Base-by-base conservation (phyloP, 2,888 invertebrate species). In the Hemithea aestivaria region DNA sequence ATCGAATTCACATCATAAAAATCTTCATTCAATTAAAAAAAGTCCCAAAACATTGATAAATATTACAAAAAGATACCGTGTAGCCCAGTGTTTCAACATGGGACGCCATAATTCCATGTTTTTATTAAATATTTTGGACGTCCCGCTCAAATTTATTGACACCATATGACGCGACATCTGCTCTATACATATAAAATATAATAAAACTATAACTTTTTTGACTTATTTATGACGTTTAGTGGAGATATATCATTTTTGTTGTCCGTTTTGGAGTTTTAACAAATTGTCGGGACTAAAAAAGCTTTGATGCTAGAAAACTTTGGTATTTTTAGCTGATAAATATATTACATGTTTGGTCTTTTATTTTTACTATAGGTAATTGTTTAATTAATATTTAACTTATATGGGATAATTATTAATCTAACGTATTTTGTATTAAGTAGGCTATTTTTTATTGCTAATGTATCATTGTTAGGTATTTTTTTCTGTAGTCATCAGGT, bases 111-210 rank as follows among this genome's bases (percentile, higher is more conserved):
- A 53, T 42, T 53, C 49, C 48, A 48, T 48, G 48, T 56, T 58
- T 54, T 54, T 61, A 54, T 54, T 41, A 53, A 61, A 60, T 55
- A 64, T 55, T 62, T 61, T 57, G 45, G 56, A 52, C 51, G 58
- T 52, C 48, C 42, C 59, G 45, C 51, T 54, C 38, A 48, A 63
- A 67, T 64, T 62, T 64, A 63, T 66, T 40, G 64, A 54, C 50
- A 54, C 62, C 68, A 69, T 67, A 53, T 69, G 68, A 66, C 62
- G 60, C 61, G 64, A 61, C 68, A 69, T 64, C 65, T 69, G 67
- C 55, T 61, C 49, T 55, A 54, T 57, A 54, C 41, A 21, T 35
- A 41, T 42, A 30, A 20, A n/a, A 42, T 42, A 45, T 50, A 47
- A 52, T 51, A 49, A 50, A 53, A 53, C 63, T 52, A 66, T 62